Percentiles rank a stretch among this genome's conserved stretches.
Evolutionary conservation across 2,113 vertebrate species (phyloP).

Genomic region (Camelus dromedarius): DNA sequence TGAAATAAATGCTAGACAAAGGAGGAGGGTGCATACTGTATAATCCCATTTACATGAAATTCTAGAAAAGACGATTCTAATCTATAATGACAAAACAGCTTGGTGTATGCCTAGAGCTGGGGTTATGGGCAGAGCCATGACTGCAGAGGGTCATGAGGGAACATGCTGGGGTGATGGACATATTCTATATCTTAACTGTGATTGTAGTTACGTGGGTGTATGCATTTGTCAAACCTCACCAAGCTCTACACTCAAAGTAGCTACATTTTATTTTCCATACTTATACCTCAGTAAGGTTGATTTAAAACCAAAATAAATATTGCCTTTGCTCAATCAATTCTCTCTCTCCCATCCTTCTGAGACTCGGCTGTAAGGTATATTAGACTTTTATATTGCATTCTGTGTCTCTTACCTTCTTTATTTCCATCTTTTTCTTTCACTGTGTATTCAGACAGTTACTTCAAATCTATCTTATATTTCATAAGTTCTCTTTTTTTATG

Average conservation of each 20-base stretch:
- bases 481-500: not conserved
- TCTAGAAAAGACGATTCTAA: not conserved
- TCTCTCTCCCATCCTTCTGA: not conserved
- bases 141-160: not conserved
- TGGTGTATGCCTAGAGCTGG: not conserved
- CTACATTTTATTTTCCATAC: not conserved
- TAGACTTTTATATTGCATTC: not conserved
- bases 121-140: not conserved
- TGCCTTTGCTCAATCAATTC: not conserved
- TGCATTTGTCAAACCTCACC: not conserved
- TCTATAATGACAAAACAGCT: not conserved
- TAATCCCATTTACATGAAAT: not conserved
- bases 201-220: not conserved
- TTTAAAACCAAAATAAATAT: not conserved
- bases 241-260: not conserved
- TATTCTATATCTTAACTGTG: not conserved
- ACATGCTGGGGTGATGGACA: not conserved
- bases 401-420: not conserved
- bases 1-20: not conserved
- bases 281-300: not conserved
- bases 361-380: not conserved
- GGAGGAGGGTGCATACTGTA: not conserved
- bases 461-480: not conserved
- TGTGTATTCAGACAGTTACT: not conserved
- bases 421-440: not conserved